Base-by-base conservation (phyloP, 2,797 vertebrate genomes). In the Hephaestus fuliginosus region DNA sequence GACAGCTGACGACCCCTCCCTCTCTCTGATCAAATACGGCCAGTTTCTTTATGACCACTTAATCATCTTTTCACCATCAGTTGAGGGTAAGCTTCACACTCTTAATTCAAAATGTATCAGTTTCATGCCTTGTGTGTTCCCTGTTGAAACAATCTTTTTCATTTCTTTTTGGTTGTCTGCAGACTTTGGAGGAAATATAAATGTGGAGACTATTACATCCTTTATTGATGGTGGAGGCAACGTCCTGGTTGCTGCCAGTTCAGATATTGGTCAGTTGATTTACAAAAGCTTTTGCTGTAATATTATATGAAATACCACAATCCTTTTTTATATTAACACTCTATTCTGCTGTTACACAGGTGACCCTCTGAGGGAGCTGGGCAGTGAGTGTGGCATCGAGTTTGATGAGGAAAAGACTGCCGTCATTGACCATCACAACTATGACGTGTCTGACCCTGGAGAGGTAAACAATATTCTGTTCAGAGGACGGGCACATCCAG, bases 161-260 rank as follows among this genome's bases (percentile, higher is more conserved):
- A 25, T 7, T 44, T 57, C 6, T 55, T n/a, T 44, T 41, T 52
- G 2, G 2, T 60, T 8, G 8, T 73, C 93, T 93, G 68, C 95
- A 99, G 98, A 99, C 91, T 99, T 99, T 86, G 98, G 98, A 64
- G 98, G 98, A 65, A 99, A 96, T 86, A 98, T 99, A 89, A 99
- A 99, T 0, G 95, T 99, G 84, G 98, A 99, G 91, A 99, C 97
- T 4, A 98, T 99, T 82, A 97, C 97, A 0, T 93, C 98, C 1
- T 99, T 99, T 80, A 99, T 99, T 0, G 98, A 99, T 0, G 98
- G 98, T 0, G 98, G 98, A 0, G 98, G 98, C 86, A 99, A 97
- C 0, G 96, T 99, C 82, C 95, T 99, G 0, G 96, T 99, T 0
- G 97, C 98, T 0, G 98, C 98, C 77, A 97, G 95, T 90, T 99